phyloP scores from a whole-genome alignment of 2,113 vertebrate species.

The Ceyx cyanopectus region DNA sequence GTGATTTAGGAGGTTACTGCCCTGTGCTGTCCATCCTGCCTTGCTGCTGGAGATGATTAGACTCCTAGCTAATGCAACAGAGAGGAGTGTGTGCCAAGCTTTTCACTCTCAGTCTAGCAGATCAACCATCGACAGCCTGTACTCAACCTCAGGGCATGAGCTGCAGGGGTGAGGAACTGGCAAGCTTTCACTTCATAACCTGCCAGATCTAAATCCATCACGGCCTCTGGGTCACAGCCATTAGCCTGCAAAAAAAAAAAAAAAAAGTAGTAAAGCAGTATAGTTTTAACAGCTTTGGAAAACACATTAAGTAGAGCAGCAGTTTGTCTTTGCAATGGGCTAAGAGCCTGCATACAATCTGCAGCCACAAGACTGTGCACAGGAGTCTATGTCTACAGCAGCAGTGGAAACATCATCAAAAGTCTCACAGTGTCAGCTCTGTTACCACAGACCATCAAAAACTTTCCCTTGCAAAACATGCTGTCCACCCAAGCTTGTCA shows the following conservation, averaged over 20 bases:
- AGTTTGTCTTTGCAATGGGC: neutral
- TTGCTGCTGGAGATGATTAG: neutral
- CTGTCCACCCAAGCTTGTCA: neutral
- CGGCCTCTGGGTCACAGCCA: slow-evolving; percentile 5
- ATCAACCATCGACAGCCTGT: neutral
- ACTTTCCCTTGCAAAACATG: neutral
- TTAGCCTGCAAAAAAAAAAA: neutral
- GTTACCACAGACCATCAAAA: neutral
- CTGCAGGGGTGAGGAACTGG: slow-evolving; percentile 11
- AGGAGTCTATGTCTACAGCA: neutral
- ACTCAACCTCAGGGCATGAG: neutral
- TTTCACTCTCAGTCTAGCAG: neutral
- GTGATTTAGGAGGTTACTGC: neutral
- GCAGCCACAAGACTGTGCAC: neutral
- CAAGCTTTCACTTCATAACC: neutral
- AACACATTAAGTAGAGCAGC: neutral
- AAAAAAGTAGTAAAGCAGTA: neutral
- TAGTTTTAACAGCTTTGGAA: neutral
- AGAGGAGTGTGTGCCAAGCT: neutral
- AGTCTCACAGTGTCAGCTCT: neutral
- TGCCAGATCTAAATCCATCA: slow-evolving; percentile 30
- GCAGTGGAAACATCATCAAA: neutral
- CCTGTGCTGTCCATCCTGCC: neutral
- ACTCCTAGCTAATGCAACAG: neutral
- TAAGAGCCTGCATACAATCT: neutral